phyloP scores from a whole-genome alignment of 2,113 vertebrate genomes.

The Octodon degus region DNA sequence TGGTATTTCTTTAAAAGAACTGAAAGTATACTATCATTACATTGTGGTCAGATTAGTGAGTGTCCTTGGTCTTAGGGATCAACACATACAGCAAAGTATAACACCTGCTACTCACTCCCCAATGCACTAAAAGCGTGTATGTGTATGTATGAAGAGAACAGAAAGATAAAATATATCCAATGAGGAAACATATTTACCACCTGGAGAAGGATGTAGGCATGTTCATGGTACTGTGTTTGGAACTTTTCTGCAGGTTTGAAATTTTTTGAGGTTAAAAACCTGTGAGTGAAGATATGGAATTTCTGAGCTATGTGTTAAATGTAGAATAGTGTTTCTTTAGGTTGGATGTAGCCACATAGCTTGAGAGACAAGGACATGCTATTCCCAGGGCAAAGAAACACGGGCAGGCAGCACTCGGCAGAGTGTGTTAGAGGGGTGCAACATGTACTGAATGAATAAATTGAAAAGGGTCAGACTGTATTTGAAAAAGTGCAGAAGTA shows the following conservation, averaged over 20 bases:
- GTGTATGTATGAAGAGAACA: not conserved
- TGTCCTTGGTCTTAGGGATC: not conserved
- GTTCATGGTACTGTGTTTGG: not conserved
- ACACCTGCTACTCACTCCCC: not conserved
- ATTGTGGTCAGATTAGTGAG: not conserved
- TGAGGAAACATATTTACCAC: not conserved
- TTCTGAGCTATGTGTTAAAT: not conserved
- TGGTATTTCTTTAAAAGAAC: not conserved
- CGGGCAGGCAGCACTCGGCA: not conserved
- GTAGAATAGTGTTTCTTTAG: not conserved
- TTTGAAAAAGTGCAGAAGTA: not conserved
- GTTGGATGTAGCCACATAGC: not conserved
- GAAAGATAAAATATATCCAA: not conserved
- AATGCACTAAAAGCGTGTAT: not conserved
- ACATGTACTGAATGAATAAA: not conserved
- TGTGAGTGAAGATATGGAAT: not conserved
- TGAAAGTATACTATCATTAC: not conserved
- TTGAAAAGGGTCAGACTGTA: not conserved
- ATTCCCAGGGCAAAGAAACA: not conserved
- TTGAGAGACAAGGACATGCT: not conserved
- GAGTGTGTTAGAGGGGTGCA: rapidly evolving
- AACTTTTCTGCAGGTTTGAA: not conserved
- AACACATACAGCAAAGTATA: not conserved
- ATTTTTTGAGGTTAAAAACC: not conserved
- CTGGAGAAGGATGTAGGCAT: too few species aligned